Evolutionary conservation across 2,888 invertebrate species (phyloP), one percentile per base, ranked within the genome.

Genomic region (Arrhopalites spinosus): DNA sequence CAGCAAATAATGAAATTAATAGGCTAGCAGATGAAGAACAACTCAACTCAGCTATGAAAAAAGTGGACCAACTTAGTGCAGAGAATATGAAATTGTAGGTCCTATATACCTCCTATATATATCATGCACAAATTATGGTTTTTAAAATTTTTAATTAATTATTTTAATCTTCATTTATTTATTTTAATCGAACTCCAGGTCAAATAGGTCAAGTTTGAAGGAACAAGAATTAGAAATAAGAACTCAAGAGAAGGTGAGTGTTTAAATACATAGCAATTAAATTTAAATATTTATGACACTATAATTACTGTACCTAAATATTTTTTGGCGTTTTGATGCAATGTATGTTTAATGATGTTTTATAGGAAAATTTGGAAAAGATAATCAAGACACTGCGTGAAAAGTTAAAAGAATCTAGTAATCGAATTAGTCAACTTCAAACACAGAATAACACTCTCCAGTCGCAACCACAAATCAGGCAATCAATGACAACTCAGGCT

Each of bases 11-110:
- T 61, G 25, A 17, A 23, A 5, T 17, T 61, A 20, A 23, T 36
- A 88, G 88, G 80, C 86, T 97, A 80, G 96, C 96, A 20, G 96
- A 95, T 86, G 97, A 97, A 86, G 95, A 96, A 84, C 95, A 96
- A 85, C 86, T 97, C 59, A 92, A 93, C 0, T 94, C 92, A 3
- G 94, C 95, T 0, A 90, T 93, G 80, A 91, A 89, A 72, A 94
- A 94, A 83, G 93, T 96, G 0, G 93, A 95, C 71, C 93, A 93
- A 84, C 85, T 96, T 72, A 95, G 96, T 85, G 91, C 91, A 79
- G 95, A 96, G 84, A 95, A 95, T 85, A 90, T 91, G 0, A 96
- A 96, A 81, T 89, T 97, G 85, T n/a, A n/a, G n/a, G n/a, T n/a
- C n/a, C n/a, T n/a, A n/a, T n/a, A n/a, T n/a, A n/a, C n/a, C n/a